A percentile compares a stretch with the other conserved stretches of the same genome.
Evolutionary conservation across 1,140 invertebrate genomes (phyloP).

Genomic region (Aphidius ervi): DNA sequence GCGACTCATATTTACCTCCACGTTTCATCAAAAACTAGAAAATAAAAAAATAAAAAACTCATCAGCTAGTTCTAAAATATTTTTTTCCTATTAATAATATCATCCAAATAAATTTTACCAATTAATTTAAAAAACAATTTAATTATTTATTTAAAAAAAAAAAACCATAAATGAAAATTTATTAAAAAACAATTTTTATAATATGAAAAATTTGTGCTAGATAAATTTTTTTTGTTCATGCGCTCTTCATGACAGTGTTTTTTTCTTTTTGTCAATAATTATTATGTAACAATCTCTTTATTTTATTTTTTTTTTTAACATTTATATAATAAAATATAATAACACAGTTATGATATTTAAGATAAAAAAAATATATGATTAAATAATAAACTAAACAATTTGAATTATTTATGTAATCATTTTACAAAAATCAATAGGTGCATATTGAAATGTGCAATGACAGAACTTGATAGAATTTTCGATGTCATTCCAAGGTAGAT

Average conservation of each 20-base stretch:
- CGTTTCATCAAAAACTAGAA: too few relatives aligned
- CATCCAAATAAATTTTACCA: neutral
- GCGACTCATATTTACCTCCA: too few relatives aligned
- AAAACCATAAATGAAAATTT: too few relatives aligned
- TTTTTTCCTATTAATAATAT: neutral
- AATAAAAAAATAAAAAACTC: neutral
- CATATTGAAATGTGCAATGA: too few relatives aligned
- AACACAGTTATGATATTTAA: neutral
- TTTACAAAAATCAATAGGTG: too few relatives aligned
- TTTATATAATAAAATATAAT: neutral
- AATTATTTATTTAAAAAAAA: neutral
- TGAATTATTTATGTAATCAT: too few relatives aligned
- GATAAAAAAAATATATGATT: too few relatives aligned
- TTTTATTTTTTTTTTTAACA: neutral
- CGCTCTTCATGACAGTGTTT: slow-evolving; percentile 10
- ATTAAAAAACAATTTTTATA: too few relatives aligned
- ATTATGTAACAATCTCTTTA: neutral
- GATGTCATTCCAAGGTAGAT: neutral
- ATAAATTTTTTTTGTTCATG: slow-evolving; percentile 5
- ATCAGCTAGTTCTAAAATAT: neutral
- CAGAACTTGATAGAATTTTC: neutral
- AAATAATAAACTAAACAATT: too few relatives aligned
- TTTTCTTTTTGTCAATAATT: slow-evolving; percentile 7
- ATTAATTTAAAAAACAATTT: neutral
- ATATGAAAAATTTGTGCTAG: neutral